These are phyloP conservation scores for Porphyrio hochstetteri DNA, from an alignment of 2,113 vertebrate genomes.

Conservation along the genomic window DNA sequence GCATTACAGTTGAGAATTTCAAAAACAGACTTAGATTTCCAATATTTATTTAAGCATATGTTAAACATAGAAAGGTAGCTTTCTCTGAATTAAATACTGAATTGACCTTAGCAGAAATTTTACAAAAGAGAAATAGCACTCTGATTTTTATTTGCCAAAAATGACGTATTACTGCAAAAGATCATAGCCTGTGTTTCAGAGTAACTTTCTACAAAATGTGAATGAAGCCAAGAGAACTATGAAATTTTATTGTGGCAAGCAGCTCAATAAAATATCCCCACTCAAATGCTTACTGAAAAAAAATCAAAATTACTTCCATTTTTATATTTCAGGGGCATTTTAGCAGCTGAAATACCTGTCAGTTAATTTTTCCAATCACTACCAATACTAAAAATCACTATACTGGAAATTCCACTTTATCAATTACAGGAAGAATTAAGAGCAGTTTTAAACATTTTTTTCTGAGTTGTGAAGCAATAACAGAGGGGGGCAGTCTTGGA, in stretches of 20 bases:
- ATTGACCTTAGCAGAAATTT: not conserved
- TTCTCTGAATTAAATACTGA: not conserved
- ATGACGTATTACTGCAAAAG: not conserved
- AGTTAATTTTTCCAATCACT: not conserved
- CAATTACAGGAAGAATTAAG: not conserved
- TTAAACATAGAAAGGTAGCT: not conserved
- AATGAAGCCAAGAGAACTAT: not conserved
- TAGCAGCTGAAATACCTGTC: not conserved
- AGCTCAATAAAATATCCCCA: not conserved
- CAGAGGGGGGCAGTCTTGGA: conserved; percentile 63
- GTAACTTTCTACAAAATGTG: not conserved
- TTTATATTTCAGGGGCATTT: not conserved
- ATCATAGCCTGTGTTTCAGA: not conserved
- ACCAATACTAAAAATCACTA: not conserved
- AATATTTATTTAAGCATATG: not conserved
- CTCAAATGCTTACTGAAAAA: not conserved
- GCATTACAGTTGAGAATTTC: not conserved
- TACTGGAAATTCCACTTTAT: not conserved
- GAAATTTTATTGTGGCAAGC: not conserved
- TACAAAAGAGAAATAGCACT: not conserved
- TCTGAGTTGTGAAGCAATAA: not conserved
- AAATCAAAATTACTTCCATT: not conserved
- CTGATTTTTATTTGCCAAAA: not conserved
- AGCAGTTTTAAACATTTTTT: not conserved
- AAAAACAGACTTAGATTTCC: not conserved